These are phyloP conservation scores for Dusona sp. DNA, from an alignment of 2,888 invertebrate genomes.

Conservation along the genomic window DNA sequence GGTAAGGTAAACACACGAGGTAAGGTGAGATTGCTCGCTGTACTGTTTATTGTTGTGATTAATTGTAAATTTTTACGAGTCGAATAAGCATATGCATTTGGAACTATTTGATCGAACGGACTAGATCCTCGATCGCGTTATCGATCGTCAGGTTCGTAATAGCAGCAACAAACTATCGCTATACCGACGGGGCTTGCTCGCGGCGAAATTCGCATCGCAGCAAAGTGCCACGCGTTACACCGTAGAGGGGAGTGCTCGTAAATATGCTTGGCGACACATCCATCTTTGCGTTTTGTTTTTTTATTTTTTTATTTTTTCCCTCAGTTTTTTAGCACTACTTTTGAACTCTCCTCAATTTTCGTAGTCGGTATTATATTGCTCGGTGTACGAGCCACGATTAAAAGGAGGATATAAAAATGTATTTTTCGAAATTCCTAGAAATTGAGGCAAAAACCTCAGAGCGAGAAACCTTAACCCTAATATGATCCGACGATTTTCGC, in stretches of 20 bases:
- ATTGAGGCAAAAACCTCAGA: not conserved
- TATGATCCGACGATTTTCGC: no score
- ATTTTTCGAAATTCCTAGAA: not conserved
- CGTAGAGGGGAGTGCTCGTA: not conserved
- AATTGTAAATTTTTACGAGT: not conserved
- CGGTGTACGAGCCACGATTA: not conserved
- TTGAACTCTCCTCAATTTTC: slow-evolving; percentile 17
- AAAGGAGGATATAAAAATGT: not conserved
- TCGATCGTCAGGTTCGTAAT: not conserved
- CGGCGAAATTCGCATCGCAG: not conserved
- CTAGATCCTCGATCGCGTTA: not conserved
- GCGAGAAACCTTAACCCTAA: no score
- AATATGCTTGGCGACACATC: not conserved
- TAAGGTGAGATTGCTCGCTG: not conserved
- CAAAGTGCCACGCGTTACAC: not conserved
- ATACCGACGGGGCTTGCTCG: no score
- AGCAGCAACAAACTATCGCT: not conserved
- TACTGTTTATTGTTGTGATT: not conserved
- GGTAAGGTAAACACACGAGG: not conserved
- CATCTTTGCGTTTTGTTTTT: slow-evolving; percentile 1
- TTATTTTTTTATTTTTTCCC: slow-evolving; percentile 30
- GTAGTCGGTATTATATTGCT: not conserved
- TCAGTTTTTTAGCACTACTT: slow-evolving; percentile 44
- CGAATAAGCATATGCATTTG: not conserved
- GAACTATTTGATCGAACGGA: not conserved